Base-by-base conservation (phyloP, 2,113 vertebrate genomes). In the Erpornis zantholeuca region DNA sequence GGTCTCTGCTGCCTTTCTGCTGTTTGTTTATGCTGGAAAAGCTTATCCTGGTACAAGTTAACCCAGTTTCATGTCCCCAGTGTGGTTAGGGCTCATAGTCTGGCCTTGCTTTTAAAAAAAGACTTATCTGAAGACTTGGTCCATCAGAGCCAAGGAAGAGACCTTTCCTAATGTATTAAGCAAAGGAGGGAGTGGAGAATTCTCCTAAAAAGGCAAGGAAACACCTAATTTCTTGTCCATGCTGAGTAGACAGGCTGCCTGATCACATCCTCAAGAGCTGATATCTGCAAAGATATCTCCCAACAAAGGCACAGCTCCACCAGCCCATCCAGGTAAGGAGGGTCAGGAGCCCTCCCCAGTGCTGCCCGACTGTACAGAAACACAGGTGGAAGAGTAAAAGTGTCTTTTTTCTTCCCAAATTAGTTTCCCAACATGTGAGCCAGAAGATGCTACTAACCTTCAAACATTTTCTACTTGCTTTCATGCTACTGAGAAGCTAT, bases 351-450 rank as follows among this genome's bases (percentile, higher is more conserved):
- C 33, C 24, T 77, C 12, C 19, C 31, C 12, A 29, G 25, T 63
- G 28, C 78, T 79, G 3, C 12, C 0, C 0, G 11, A n/a, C 14
- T 11, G 33, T n/a, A 22, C 0, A 0, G 20, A 83, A 73, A 47
- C 15, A 44, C 11, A 40, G 13, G 0, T 65, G 21, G 45, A 71
- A 90, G 23, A 78, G 10, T 4, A 42, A 68, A 36, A 53, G 5
- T 16, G 19, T n/a, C 3, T 12, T 53, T 50, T 49, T 35, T 7
- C 4, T 1, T 1, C 6, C 6, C 5, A 28, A 14, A 35, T 49
- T 75, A 22, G 0, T 57, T 92, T 88, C 29, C n/a, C 28, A 81
- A 1, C 15, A 36, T 63, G 14, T 90, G 59, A 87, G 18, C 29
- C 81, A 76, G 53, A 79, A 91, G 66, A 69, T 22, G 35, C 11